Percentiles rank a stretch among this genome's conserved stretches.
Evolutionary conservation across 1,140 invertebrate genomes (phyloP).

Genomic region (Heliconius melpomene): DNA sequence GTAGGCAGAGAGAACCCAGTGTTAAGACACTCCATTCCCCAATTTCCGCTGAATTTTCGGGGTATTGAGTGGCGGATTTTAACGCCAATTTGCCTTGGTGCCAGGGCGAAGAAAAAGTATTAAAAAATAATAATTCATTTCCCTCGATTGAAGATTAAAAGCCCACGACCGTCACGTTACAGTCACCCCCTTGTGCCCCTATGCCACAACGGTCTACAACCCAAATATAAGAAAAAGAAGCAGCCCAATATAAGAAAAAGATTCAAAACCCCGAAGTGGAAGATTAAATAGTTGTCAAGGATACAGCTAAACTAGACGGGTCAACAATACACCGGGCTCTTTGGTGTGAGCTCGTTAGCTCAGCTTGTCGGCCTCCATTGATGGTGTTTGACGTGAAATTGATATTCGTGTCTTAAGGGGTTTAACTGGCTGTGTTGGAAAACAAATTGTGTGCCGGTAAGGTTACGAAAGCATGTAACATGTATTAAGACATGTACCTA

Average conservation of each 20-base stretch:
- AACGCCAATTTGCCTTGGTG: too few species aligned
- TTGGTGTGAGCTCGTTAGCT: constrained; percentile 40
- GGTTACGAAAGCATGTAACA: not conserved
- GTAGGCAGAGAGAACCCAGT: too few species aligned
- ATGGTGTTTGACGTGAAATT: constrained; percentile 30
- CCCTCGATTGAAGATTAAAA: too few species aligned
- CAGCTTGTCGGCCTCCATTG: constrained; percentile 27
- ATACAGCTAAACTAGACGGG: constrained; percentile 35
- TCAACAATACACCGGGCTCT: constrained; percentile 34
- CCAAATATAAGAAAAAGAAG: too few species aligned
- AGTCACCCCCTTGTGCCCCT: too few species aligned
- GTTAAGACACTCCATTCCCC: too few species aligned
- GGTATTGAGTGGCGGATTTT: too few species aligned
- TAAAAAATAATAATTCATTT: too few species aligned
- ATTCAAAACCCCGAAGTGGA: constrained; percentile 3
- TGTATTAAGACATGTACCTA: not conserved
- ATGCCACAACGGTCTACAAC: too few species aligned
- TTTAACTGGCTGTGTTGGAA: constrained; percentile 20
- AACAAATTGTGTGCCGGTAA: constrained; percentile 8
- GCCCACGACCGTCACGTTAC: too few species aligned
- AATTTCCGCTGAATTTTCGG: too few species aligned
- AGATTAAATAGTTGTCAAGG: constrained; percentile 42
- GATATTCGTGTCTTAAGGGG: constrained; percentile 34
- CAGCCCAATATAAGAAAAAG: not conserved
- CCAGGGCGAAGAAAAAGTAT: too few species aligned